Evolutionary conservation across 1,140 invertebrate species (phyloP).

Genomic region (Camponotus floridanus): DNA sequence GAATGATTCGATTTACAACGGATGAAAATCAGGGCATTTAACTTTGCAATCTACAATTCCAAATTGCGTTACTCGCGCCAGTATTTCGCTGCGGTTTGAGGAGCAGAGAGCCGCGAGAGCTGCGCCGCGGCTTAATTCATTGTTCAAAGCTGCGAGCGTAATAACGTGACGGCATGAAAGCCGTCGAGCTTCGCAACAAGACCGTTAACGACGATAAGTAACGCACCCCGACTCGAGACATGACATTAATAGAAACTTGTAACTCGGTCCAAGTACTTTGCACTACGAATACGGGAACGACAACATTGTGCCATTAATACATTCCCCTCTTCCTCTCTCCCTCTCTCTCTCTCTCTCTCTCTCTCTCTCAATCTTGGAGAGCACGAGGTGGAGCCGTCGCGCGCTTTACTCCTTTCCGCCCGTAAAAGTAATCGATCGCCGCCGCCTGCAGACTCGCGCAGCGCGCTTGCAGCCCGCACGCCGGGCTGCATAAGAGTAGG

Average conservation of each 20-base stretch:
- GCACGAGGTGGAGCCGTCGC: slow-evolving; percentile 60
- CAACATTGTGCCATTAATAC: slow-evolving; percentile 33
- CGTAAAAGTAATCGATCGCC: slow-evolving; percentile 75
- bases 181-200: not conserved
- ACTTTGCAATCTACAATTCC: not conserved
- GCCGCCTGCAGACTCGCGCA: slow-evolving; percentile 71
- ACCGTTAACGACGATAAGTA: slow-evolving; percentile 29
- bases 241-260: slow-evolving; percentile 47
- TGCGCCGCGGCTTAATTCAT: not conserved
- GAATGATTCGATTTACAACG: not conserved
- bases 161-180: slow-evolving; percentile 7
- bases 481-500: slow-evolving; percentile 70
- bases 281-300: not conserved
- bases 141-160: slow-evolving; percentile 9
- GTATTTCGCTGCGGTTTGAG: not conserved
- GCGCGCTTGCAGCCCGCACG: slow-evolving; percentile 68
- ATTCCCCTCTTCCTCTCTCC: too few relatives aligned
- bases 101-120: not conserved
- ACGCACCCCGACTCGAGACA: slow-evolving; percentile 11
- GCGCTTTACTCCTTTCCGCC: slow-evolving; percentile 69
- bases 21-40: slow-evolving; percentile 12
- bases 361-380: slow-evolving; percentile 56
- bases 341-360: too few relatives aligned
- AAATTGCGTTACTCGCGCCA: slow-evolving; percentile 23
- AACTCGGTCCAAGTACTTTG: slow-evolving; percentile 22